Conservation (phyloP, 64 coral and sea anemone species). For the Montipora sp. region DNA sequence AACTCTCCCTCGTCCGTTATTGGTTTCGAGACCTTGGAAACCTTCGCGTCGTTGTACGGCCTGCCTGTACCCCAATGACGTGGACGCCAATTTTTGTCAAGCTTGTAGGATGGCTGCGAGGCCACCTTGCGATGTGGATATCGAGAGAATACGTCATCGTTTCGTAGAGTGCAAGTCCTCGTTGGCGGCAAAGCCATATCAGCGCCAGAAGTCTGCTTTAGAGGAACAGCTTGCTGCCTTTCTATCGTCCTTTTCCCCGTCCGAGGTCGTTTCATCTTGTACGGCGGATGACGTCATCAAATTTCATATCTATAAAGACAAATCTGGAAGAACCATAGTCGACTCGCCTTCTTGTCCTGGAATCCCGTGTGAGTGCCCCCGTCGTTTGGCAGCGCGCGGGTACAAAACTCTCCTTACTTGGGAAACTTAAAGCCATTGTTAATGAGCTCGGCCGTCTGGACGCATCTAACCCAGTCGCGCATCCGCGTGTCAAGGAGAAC, state of each 20-base stretch:
- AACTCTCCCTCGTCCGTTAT: not conserved
- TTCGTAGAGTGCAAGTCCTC: not conserved
- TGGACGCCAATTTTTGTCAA: not conserved
- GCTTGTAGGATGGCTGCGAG: not conserved
- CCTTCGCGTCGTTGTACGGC: not conserved
- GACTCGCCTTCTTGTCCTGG: not conserved
- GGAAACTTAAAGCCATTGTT: slow-evolving; percentile 3
- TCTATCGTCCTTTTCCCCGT: not conserved
- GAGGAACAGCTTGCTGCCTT: not conserved
- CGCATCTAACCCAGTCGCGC: too few species aligned
- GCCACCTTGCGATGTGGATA: too few species aligned
- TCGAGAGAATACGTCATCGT: too few species aligned
- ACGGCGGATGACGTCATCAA: slow-evolving; percentile 48
- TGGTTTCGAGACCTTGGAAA: slow-evolving; percentile 1
- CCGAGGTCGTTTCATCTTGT: not conserved
- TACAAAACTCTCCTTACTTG: not conserved
- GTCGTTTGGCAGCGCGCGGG: slow-evolving; percentile 7
- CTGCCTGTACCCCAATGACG: slow-evolving; percentile 14
- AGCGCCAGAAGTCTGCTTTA: slow-evolving; percentile 36
- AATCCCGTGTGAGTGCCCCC: not conserved
- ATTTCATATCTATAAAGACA: slow-evolving; percentile 31
- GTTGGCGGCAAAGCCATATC: not conserved
- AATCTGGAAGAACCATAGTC: not conserved
- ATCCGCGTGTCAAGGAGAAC: too few species aligned
- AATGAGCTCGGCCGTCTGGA: not conserved